These are phyloP conservation scores for Telmatochromis sp. DNA, from an alignment of 2,113 vertebrate genomes.

Conservation along the genomic window DNA sequence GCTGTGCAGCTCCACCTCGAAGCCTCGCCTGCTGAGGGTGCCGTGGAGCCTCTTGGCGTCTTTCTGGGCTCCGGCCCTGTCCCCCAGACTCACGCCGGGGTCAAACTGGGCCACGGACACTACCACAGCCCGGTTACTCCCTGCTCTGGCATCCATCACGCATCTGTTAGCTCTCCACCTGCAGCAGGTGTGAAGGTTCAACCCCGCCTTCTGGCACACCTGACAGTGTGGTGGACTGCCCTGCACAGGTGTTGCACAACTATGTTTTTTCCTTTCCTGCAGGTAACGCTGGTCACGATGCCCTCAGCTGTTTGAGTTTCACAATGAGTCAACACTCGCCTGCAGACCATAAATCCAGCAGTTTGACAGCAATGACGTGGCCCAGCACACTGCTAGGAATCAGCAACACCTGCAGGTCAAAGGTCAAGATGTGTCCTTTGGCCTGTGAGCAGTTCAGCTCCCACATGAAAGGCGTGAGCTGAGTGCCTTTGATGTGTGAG, in stretches of 20 bases:
- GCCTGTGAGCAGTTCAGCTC: neutral
- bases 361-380: neutral
- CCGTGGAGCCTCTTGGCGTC: slow-evolving; percentile 64
- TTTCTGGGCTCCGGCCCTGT: slow-evolving; percentile 32
- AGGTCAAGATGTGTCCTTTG: neutral
- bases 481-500: neutral
- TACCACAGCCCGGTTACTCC: slow-evolving; percentile 52
- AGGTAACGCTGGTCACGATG: neutral
- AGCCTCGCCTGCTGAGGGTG: slow-evolving; percentile 59
- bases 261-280: neutral
- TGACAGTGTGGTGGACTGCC: neutral
- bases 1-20: slow-evolving; percentile 51
- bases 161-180: neutral
- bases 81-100: rapidly evolving
- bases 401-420: neutral
- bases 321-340: neutral
- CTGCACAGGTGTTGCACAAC: neutral
- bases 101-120: slow-evolving; percentile 56
- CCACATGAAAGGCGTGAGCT: neutral
- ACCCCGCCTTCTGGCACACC: neutral
- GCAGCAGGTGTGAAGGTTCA: neutral
- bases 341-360: neutral
- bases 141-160: neutral
- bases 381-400: neutral
- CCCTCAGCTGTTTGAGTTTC: neutral